phyloP scores from a whole-genome alignment of 1,140 invertebrate species.

The Tetramorium alpestre region DNA sequence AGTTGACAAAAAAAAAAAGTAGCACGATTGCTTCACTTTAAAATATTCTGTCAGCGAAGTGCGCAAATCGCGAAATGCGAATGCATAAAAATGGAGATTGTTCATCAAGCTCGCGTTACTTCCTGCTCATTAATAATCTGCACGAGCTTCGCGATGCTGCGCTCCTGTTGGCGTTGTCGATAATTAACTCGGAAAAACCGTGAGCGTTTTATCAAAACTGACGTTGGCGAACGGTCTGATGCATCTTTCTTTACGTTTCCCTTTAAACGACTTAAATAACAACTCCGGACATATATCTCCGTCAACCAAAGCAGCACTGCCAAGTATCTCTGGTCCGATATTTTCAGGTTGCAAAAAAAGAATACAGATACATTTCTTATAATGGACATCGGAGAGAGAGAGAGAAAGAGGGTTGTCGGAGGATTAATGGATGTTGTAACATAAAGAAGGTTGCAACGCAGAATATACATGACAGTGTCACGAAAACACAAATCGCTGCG shows the following conservation, averaged over 20 bases:
- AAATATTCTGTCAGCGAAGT: background rate
- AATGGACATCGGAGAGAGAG: background rate
- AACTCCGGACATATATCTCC: too few relatives aligned
- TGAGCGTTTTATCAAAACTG: slow-evolving; percentile 30
- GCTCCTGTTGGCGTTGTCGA: slow-evolving; percentile 14
- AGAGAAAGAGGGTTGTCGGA: background rate
- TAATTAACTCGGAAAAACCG: slow-evolving; percentile 40
- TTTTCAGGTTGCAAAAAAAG: background rate
- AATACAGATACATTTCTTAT: background rate
- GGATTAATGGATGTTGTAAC: background rate
- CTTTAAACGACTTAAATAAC: background rate
- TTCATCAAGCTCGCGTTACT: slow-evolving; percentile 23
- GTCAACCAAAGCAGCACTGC: background rate
- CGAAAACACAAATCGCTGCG: background rate
- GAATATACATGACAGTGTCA: background rate
- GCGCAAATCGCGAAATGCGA: slow-evolving; percentile 9
- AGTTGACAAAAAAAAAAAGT: background rate
- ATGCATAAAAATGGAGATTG: slow-evolving; percentile 7
- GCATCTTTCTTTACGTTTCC: background rate
- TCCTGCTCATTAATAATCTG: slow-evolving; percentile 52
- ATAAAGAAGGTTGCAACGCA: background rate
- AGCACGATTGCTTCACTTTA: background rate
- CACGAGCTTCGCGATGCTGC: background rate
- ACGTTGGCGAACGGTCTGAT: slow-evolving; percentile 1
- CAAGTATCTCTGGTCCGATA: background rate